phyloP scores from a whole-genome alignment of 1,140 invertebrate genomes.

The Nephotettix cincticeps region DNA sequence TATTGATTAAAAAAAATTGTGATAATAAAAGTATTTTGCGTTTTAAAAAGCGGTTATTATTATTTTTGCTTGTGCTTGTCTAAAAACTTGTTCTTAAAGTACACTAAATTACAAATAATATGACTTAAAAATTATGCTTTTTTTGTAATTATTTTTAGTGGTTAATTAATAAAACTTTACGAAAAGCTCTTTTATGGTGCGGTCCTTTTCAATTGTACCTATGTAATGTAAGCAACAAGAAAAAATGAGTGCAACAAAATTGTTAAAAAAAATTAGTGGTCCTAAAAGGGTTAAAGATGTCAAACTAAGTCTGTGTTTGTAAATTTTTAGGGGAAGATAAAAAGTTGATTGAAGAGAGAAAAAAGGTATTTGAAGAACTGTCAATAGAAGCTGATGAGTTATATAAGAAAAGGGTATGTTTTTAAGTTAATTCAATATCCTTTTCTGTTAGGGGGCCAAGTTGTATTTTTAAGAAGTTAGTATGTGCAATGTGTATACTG shows the following conservation, averaged over 20 bases:
- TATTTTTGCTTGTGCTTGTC: too few species aligned
- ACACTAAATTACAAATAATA: not conserved
- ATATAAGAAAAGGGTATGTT: not conserved
- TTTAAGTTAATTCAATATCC: not conserved
- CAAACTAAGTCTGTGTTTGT: not conserved
- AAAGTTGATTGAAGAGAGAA: not conserved
- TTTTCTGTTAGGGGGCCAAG: too few species aligned
- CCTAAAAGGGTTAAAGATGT: not conserved
- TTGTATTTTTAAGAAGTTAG: too few species aligned
- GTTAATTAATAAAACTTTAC: not conserved
- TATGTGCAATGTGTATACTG: too few species aligned
- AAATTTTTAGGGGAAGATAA: constrained; percentile 9
- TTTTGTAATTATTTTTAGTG: not conserved
- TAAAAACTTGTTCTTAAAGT: too few species aligned
- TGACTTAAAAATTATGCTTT: not conserved
- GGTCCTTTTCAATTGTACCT: too few species aligned
- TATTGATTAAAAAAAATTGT: too few species aligned
- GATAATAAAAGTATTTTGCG: too few species aligned
- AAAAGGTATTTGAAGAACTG: not conserved
- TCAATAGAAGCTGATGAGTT: not conserved
- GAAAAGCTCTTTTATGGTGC: not conserved
- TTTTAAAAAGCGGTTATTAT: too few species aligned
- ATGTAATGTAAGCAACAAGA: too few species aligned
- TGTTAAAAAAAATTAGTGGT: too few species aligned
- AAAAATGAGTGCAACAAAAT: not conserved